Base-by-base conservation (phyloP, 1,140 invertebrate species). In the Wasmannia auropunctata region DNA sequence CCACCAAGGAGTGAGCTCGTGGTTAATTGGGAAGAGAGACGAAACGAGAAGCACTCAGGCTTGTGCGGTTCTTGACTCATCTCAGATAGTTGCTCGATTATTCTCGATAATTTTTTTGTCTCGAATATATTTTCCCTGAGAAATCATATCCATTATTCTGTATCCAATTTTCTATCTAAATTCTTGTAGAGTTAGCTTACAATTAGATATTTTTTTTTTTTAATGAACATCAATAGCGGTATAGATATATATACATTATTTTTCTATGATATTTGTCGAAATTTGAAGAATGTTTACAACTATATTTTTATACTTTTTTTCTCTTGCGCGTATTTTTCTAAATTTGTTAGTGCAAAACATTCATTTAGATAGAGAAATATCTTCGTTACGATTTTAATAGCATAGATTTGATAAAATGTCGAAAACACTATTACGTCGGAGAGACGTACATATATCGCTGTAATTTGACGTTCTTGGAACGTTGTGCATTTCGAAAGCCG, bases 11-110 rank as follows among this genome's bases (percentile, higher is more conserved):
- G 37, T 40, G 46, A 86, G 83, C 46, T 72, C 46, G 75, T 43
- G 65, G 87, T 88, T 89, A 86, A 89, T 89, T 87, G 87, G 75
- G 56, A 88, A 77, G 49, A 72, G 63, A 58, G 49, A 81, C 11
- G 65, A 43, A 65, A 58, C 25, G 34, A 46, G 37, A 69, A 81
- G 51, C 37, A 34, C n/a, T 81, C 37, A 34, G 11, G 1, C 11
- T 54, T n/a, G 2, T 25, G 3, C 46, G 19, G 7, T 60, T 51
- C 40, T 51, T 43, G 28, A 31, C 40, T 60, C 46, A 58, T 5
- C 14, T 46, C 19, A 14, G 67, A 60, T 34, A 40, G 74, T 60
- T 72, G 67, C 37, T 74, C 79, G 37, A 8, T 58, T 72, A 83
- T 46, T 74, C 74, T 74, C n/a, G 3, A 83, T 74, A 74, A 46